Conservation (phyloP, 2,113 vertebrate genomes). For the Sarotherodon lohbergeri region DNA sequence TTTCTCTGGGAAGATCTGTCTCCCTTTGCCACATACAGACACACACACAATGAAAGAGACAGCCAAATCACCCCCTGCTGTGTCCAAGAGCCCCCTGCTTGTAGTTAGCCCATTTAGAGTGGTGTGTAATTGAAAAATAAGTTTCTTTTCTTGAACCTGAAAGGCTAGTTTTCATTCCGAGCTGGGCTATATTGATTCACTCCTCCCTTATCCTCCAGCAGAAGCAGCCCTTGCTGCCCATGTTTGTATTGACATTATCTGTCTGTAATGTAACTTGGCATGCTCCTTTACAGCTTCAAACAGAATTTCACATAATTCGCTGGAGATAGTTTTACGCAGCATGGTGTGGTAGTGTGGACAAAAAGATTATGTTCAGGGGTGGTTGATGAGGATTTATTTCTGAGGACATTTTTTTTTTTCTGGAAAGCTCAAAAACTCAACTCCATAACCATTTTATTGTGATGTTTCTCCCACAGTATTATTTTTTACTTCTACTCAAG, state of each 20-base stretch:
- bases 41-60: not conserved
- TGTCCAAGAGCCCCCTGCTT: not conserved
- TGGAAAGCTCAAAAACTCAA: not conserved
- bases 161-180: conserved; percentile 13
- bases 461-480: not conserved
- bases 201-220: not conserved
- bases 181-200: conserved; percentile 4
- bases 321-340: not conserved
- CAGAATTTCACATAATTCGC: conserved; percentile 1
- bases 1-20: not conserved
- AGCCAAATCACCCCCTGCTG: conserved; percentile 11
- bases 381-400: not conserved
- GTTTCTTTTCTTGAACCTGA: conserved; percentile 11
- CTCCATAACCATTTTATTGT: not conserved
- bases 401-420: not conserved
- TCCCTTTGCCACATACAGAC: not conserved
- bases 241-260: conserved; percentile 12
- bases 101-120: conserved; percentile 12
- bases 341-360: not conserved
- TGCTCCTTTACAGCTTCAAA: conserved; percentile 1
- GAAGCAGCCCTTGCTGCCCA: not conserved
- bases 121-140: conserved; percentile 26
- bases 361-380: not conserved
- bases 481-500: not conserved
- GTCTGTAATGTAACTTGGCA: not conserved